Percentiles rank a stretch among this genome's conserved stretches.
phyloP scores from a whole-genome alignment of 2,113 vertebrate genomes.

The Todiramphus chloris region DNA sequence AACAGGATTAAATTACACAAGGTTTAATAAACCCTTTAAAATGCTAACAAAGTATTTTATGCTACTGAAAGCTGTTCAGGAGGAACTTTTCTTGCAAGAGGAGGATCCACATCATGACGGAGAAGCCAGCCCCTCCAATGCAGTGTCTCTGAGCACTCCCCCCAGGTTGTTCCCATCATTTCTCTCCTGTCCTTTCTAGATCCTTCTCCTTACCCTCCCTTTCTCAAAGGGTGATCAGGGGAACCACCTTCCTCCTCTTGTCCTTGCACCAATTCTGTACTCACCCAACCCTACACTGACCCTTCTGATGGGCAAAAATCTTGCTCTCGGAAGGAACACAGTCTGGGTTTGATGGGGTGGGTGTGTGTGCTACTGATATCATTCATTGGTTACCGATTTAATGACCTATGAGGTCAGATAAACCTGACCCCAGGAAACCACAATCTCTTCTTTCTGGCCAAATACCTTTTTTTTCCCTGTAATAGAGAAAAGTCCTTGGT shows the following conservation, averaged over 20 bases:
- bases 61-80: background rate
- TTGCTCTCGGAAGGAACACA: background rate
- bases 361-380: background rate
- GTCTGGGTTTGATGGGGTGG: background rate
- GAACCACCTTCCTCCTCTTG: background rate
- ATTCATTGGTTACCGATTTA: background rate
- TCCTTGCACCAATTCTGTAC: background rate
- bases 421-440: background rate
- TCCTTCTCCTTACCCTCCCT: background rate
- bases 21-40: background rate
- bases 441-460: background rate
- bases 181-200: background rate
- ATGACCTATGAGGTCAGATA: background rate
- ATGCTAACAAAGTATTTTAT: background rate
- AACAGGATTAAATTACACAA: background rate
- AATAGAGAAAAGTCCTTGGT: background rate
- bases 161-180: background rate
- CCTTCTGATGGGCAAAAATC: background rate
- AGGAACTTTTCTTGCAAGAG: background rate
- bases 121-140: background rate
- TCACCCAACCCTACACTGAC: background rate
- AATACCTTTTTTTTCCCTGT: background rate
- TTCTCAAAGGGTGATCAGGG: background rate
- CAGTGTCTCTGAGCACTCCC: accelerated
- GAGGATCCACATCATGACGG: background rate